These are phyloP conservation scores for Darevskia nairensis DNA, from an alignment of 2,797 vertebrate species.

Conservation along the genomic window DNA sequence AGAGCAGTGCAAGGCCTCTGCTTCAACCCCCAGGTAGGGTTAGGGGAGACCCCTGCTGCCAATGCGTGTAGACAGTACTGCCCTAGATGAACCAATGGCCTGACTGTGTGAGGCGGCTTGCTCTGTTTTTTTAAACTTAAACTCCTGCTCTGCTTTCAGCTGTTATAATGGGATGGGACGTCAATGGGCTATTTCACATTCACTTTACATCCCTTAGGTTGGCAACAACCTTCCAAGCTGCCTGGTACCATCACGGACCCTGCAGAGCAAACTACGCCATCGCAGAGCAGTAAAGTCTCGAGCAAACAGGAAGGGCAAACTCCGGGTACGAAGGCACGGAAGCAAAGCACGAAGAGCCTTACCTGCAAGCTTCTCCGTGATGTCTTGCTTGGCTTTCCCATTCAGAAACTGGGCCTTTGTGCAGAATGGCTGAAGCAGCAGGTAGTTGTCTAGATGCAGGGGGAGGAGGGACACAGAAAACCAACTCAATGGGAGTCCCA, in stretches of 20 bases:
- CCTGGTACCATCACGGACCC: too few relatives aligned
- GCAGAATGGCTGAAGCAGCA: slow-evolving; percentile 94
- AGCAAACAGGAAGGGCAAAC: neutral
- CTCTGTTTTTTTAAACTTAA: neutral
- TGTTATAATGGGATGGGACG: neutral
- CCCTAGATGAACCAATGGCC: too few relatives aligned
- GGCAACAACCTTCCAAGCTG: too few relatives aligned
- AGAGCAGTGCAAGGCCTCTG: too few relatives aligned
- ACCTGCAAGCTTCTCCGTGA: slow-evolving; percentile 94
- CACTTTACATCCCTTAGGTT: too few relatives aligned
- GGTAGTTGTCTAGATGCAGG: slow-evolving; percentile 83
- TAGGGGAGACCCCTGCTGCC: too few relatives aligned
- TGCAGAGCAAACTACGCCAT: neutral
- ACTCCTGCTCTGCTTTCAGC: too few relatives aligned
- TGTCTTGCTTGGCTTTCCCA: slow-evolving; percentile 93
- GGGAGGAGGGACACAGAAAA: accelerated
- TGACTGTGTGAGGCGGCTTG: too few relatives aligned
- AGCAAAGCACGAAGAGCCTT: slow-evolving; percentile 37
- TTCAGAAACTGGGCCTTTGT: slow-evolving; percentile 93
- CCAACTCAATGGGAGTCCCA: neutral
- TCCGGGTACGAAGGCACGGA: neutral
- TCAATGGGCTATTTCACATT: neutral
- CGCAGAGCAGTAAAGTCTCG: neutral
- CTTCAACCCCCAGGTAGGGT: too few relatives aligned
- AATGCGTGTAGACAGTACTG: too few relatives aligned